phyloP scores from a whole-genome alignment of 2,113 vertebrate genomes.

The Albula glossodonta region DNA sequence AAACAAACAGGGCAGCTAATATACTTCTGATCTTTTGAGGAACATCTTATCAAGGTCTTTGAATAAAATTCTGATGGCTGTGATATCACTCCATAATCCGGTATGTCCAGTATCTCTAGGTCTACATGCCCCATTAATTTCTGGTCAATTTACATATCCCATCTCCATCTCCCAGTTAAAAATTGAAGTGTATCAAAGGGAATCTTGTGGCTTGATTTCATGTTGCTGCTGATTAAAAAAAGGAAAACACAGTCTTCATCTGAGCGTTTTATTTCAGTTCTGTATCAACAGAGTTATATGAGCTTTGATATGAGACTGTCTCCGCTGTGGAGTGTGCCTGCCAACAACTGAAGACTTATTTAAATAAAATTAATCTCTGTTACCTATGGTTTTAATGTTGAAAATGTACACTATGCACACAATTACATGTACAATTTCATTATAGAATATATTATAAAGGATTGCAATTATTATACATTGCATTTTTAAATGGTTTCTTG shows the following conservation, averaged over 20 bases:
- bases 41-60: background rate
- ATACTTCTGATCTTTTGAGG: background rate
- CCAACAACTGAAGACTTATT: background rate
- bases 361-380: background rate
- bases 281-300: too few species aligned
- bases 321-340: background rate
- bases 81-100: background rate
- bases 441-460: too few species aligned
- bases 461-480: too few species aligned
- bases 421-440: too few species aligned
- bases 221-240: background rate
- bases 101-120: background rate
- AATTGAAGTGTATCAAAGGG: background rate
- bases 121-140: background rate
- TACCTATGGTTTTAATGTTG: background rate
- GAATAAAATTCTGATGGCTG: background rate
- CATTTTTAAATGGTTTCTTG: too few species aligned
- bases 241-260: too few species aligned
- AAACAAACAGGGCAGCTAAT: background rate
- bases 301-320: background rate
- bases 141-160: background rate
- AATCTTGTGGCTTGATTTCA: background rate
- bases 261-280: background rate
- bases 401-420: background rate
- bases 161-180: background rate